Conservation (phyloP, 2,113 vertebrate species). For the Aptenodytes forsteri region DNA sequence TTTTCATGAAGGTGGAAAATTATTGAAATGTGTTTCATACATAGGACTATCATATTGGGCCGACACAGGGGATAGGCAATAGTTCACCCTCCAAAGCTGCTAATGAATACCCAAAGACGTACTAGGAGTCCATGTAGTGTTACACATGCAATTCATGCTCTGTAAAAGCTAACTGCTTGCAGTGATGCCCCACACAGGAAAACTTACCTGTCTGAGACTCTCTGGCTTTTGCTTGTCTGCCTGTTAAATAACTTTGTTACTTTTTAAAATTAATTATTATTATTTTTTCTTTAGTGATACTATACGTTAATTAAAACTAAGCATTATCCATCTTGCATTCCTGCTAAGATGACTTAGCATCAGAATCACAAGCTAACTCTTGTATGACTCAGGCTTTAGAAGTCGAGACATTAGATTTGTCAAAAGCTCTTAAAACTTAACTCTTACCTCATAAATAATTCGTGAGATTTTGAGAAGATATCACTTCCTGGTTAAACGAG, state of each 20-base stretch:
- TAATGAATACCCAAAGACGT: not conserved
- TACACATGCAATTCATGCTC: not conserved
- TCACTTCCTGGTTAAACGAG: not conserved
- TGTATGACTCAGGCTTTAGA: not conserved
- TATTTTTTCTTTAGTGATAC: not conserved
- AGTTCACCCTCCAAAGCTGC: not conserved
- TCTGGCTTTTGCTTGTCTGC: not conserved
- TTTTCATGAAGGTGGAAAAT: not conserved
- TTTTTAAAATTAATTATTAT: not conserved
- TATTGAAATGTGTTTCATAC: not conserved
- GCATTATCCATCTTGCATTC: not conserved
- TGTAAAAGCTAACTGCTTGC: not conserved
- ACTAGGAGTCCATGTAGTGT: not conserved
- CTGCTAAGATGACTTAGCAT: not conserved
- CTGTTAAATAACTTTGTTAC: not conserved
- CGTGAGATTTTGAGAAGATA: not conserved
- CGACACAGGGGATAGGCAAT: not conserved
- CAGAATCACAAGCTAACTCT: not conserved
- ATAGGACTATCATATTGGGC: not conserved
- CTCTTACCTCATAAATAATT: not conserved
- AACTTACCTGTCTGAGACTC: not conserved
- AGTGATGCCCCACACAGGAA: not conserved
- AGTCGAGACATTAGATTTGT: not conserved
- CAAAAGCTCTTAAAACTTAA: not conserved
- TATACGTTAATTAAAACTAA: accelerated